Conservation (phyloP, 2,888 invertebrate species). For the Synergus japonicus region DNA sequence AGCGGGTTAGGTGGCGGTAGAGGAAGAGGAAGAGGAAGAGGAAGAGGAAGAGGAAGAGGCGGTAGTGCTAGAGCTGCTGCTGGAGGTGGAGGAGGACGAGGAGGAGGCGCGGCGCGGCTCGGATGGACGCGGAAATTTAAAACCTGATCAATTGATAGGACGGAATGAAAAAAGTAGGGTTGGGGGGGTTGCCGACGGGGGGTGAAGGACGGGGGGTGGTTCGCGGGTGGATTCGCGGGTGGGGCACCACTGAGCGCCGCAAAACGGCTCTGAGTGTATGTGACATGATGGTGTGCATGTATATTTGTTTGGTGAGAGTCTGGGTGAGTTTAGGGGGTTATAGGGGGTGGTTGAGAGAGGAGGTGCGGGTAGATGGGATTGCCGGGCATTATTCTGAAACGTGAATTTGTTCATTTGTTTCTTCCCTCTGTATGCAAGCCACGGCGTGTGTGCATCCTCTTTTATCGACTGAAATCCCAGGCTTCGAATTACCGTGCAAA, state of each 20-base stretch:
- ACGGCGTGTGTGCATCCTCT: slow-evolving; percentile 76
- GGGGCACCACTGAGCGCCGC: slow-evolving; percentile 56
- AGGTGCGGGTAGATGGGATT: slow-evolving; percentile 74
- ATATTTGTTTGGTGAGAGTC: slow-evolving; percentile 53
- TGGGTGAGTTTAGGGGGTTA: slow-evolving; percentile 55
- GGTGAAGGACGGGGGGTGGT: slow-evolving; percentile 58
- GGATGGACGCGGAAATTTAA: slow-evolving; percentile 78
- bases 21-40: slow-evolving; percentile 50
- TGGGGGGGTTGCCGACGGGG: slow-evolving; percentile 69
- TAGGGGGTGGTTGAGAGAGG: slow-evolving; percentile 46
- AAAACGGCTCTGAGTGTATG: slow-evolving; percentile 51
- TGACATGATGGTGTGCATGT: slow-evolving; percentile 48
- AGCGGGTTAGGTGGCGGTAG: slow-evolving; percentile 56
- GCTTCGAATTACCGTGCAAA: slow-evolving; percentile 78
- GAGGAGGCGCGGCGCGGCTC: slow-evolving; percentile 70
- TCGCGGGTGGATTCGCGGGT: slow-evolving; percentile 56
- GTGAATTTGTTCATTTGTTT: slow-evolving; percentile 78
- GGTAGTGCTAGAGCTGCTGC: slow-evolving; percentile 63
- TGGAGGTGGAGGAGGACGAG: slow-evolving; percentile 71
- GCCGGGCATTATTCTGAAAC: slow-evolving; percentile 78
- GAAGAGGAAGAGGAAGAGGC: slow-evolving; percentile 54
- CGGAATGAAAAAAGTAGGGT: slow-evolving; percentile 78
- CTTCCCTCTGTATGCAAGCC: slow-evolving; percentile 76
- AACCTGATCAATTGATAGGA: slow-evolving; percentile 78
- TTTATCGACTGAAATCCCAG: slow-evolving; percentile 78